These are phyloP conservation scores for Drosophila orosa DNA, from an alignment of 1,140 invertebrate species.

Conservation along the genomic window DNA sequence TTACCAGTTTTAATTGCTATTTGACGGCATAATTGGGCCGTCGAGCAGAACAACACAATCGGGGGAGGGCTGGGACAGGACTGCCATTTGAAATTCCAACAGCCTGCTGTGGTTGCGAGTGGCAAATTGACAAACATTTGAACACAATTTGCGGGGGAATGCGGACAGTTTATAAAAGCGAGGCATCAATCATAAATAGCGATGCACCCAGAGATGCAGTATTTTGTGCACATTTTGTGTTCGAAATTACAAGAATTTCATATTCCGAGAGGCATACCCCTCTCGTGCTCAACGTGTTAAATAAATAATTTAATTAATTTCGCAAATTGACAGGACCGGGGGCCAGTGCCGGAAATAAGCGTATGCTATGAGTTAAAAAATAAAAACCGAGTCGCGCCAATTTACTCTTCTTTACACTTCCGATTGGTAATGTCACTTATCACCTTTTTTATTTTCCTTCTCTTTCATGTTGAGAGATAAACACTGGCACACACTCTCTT, in stretches of 20 bases:
- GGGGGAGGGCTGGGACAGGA: constrained; percentile 6
- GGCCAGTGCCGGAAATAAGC: constrained; percentile 48
- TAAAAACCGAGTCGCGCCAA: constrained; percentile 28
- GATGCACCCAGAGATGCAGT: constrained; percentile 32
- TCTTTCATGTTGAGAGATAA: constrained; percentile 6
- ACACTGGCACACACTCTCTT: background rate
- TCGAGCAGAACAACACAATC: constrained; percentile 47
- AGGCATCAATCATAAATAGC: constrained; percentile 62
- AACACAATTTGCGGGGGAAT: constrained; percentile 40
- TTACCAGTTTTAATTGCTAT: constrained; percentile 40
- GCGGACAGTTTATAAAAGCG: constrained; percentile 67
- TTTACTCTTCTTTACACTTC: constrained; percentile 23
- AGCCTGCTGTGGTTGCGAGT: constrained; percentile 34
- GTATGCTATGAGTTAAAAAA: constrained; percentile 9
- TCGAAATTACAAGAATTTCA: constrained; percentile 50
- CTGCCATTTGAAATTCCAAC: constrained; percentile 33
- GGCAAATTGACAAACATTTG: constrained; percentile 69
- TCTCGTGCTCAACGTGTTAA: constrained; percentile 49
- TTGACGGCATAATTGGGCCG: constrained; percentile 47
- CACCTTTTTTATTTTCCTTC: constrained; percentile 2
- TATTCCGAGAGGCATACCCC: background rate
- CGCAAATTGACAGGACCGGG: constrained; percentile 68
- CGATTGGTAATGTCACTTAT: constrained; percentile 20
- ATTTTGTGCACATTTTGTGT: constrained; percentile 28
- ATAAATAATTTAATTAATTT: constrained; percentile 83